These are phyloP conservation scores for Heliconius hermathena DNA, from an alignment of 1,140 invertebrate species.

Conservation along the genomic window DNA sequence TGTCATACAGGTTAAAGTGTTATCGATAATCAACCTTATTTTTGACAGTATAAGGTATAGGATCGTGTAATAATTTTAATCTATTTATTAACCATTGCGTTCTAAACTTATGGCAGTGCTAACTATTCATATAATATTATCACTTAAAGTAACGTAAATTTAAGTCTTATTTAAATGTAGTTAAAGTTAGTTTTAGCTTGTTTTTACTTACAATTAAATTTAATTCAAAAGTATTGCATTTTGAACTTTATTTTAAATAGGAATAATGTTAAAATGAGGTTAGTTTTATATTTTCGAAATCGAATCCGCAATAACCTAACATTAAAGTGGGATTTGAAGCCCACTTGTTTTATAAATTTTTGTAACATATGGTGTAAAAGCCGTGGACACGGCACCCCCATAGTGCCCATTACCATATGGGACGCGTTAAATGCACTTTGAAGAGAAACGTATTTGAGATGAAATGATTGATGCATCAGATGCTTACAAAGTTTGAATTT, in stretches of 20 bases:
- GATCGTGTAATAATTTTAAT: slow-evolving; percentile 31
- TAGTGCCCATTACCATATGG: slow-evolving; percentile 74
- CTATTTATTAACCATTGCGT: slow-evolving; percentile 50
- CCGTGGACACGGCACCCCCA: slow-evolving; percentile 74
- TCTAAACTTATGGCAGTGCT: slow-evolving; percentile 55
- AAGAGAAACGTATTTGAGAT: slow-evolving; percentile 69
- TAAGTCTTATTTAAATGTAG: neutral
- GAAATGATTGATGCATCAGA: slow-evolving; percentile 27
- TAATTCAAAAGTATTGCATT: neutral
- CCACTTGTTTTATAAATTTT: slow-evolving; percentile 78
- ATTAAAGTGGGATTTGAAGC: slow-evolving; percentile 70
- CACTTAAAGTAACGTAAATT: slow-evolving; percentile 10
- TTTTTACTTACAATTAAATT: slow-evolving; percentile 14
- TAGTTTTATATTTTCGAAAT: slow-evolving; percentile 31
- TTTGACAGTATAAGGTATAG: neutral
- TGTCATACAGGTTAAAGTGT: slow-evolving; percentile 40
- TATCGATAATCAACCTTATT: slow-evolving; percentile 47
- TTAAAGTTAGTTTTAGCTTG: slow-evolving; percentile 20
- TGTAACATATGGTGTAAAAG: slow-evolving; percentile 78
- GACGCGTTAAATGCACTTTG: slow-evolving; percentile 76
- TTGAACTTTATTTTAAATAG: slow-evolving; percentile 35
- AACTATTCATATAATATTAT: slow-evolving; percentile 45
- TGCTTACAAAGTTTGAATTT: neutral
- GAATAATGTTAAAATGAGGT: slow-evolving; percentile 37
- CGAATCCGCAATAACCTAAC: slow-evolving; percentile 58